Conservation (phyloP, 2,888 invertebrate genomes). For the Tetropium fuscum region DNA sequence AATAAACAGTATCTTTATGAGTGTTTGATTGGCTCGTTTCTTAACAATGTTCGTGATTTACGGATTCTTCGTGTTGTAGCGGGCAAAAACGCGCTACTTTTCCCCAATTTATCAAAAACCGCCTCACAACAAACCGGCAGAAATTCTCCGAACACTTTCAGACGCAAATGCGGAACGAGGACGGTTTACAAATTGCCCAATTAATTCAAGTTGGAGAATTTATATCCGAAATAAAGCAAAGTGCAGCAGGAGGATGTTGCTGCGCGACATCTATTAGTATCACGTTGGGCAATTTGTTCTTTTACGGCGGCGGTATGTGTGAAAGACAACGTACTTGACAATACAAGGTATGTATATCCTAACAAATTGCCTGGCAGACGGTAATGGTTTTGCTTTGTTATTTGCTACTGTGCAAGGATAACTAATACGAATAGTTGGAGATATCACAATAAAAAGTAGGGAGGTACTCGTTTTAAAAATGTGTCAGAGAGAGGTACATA, state of each 20-base stretch:
- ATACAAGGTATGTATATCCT: conserved; percentile 36
- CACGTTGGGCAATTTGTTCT: conserved; percentile 48
- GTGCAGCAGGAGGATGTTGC: conserved; percentile 44
- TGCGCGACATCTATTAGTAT: conserved; percentile 54
- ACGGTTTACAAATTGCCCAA: conserved; percentile 50
- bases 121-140: conserved; percentile 24
- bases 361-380: conserved; percentile 41
- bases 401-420: too few species aligned
- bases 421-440: too few species aligned
- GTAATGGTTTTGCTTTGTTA: conserved; percentile 32
- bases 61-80: conserved; percentile 14
- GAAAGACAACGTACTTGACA: conserved; percentile 36
- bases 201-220: conserved; percentile 50
- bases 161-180: conserved; percentile 31
- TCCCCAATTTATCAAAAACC: conserved; percentile 16
- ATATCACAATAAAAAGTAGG: too few species aligned
- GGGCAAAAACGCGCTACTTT: conserved; percentile 29
- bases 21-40: neutral
- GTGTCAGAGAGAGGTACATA: too few species aligned
- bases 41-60: conserved; percentile 11
- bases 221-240: conserved; percentile 50
- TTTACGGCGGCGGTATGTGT: conserved; percentile 39
- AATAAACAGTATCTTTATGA: too few species aligned
- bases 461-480: too few species aligned
- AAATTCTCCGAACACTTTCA: conserved; percentile 23